Conservation (phyloP, 30 jellyfish, hydroid and myxozoan species). For the Aurelia sp. region DNA sequence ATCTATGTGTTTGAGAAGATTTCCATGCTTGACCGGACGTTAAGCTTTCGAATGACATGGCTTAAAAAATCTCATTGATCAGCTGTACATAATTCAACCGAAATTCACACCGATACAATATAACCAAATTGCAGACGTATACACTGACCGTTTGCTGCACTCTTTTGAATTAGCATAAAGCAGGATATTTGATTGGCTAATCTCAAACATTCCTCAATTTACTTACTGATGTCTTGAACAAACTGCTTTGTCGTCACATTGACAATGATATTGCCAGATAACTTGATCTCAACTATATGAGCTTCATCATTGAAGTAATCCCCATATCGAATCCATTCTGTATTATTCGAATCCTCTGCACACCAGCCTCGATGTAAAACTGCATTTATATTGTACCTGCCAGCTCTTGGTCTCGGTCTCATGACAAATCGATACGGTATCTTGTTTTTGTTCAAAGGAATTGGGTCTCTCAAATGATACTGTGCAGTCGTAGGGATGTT, state of each 20-base stretch:
- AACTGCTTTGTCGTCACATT: neutral
- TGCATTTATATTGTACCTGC: constrained; percentile 31
- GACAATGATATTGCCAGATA: constrained; percentile 2
- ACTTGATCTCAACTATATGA: constrained; percentile 5
- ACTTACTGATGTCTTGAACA: neutral
- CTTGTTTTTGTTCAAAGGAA: neutral
- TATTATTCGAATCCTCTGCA: constrained; percentile 29
- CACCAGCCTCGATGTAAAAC: constrained; percentile 58
- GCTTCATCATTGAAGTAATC: constrained; percentile 26
- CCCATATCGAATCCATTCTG: constrained; percentile 34
- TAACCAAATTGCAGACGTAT: too few relatives aligned
- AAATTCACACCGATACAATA: too few relatives aligned
- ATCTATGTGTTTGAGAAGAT: too few relatives aligned
- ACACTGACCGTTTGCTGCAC: too few relatives aligned
- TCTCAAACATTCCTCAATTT: too few relatives aligned
- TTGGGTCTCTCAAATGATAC: constrained; percentile 3
- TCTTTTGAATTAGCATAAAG: too few relatives aligned
- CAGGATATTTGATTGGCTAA: too few relatives aligned
- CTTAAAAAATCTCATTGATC: too few relatives aligned
- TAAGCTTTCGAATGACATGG: too few relatives aligned
- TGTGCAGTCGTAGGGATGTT: constrained; percentile 1
- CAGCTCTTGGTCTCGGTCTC: constrained; percentile 56
- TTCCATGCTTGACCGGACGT: too few relatives aligned
- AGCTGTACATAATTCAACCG: too few relatives aligned
- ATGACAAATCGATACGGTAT: constrained; percentile 27